Evolutionary conservation across 2,888 invertebrate genomes (phyloP), one percentile per base, ranked within the genome.

Genomic region (Hartigia nigra): DNA sequence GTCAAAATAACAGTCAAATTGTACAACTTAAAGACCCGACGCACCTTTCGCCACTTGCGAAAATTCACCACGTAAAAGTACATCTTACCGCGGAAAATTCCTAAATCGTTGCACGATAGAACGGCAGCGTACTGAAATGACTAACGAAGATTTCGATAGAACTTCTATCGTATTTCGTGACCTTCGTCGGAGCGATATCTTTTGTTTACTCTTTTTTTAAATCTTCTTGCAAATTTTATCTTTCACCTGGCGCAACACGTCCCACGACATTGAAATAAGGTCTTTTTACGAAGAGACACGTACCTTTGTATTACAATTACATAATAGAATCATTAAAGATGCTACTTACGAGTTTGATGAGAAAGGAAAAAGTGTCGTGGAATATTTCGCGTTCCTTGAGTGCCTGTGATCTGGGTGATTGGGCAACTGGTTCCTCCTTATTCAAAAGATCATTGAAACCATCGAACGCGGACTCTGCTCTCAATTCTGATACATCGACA

Each of bases 351-450:
- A 89, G 79, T 82, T 81, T 86, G 77, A 91, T 89, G 69, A 90
- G 84, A 72, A 89, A 88, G 0, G 90, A 87, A 77, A 90, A 90
- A 9, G 88, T 88, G 77, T 88, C 86, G 32, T 91, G 88, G 84
- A 91, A 91, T 74, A 87, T 80, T 86, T 88, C 88, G 79, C 90
- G 85, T 75, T 89, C 88, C 34, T 83, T 86, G 35, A 86, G 74
- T 79, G 86, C 87, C n/a, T 82, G 83, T 34, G 87, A 81, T 77
- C 81, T 85, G 9, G 88, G 87, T 11, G 89, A 88, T 77, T 87
- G 83, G 3, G 79, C 70, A 9, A 37, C 32, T 11, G 77, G 12
- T 32, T 81, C 81, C 4, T 78, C 78, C 12, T 77, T 75, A 3
- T 74, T 74, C 12, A 39, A 36, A 74, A 31, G 34, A 36, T 1